These are phyloP conservation scores for Irena cyanogastra DNA, from an alignment of 2,113 vertebrate genomes.

Conservation along the genomic window DNA sequence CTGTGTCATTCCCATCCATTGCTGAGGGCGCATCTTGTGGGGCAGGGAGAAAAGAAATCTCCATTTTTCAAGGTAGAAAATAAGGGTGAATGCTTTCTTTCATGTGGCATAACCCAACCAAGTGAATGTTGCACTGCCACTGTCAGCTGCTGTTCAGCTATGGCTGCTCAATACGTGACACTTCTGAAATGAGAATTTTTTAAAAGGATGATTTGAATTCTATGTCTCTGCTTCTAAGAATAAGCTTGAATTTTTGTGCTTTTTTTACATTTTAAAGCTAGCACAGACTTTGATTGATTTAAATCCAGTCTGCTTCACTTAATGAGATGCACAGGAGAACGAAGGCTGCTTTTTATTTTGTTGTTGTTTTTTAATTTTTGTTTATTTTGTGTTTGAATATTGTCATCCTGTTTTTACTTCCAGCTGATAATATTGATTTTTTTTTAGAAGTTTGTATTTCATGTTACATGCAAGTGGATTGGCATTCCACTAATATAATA, in stretches of 20 bases:
- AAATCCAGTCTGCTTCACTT: background rate
- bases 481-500: background rate
- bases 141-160: background rate
- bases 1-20: background rate
- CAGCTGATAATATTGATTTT: conserved; percentile 43
- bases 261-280: background rate
- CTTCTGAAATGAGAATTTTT: conserved; percentile 2
- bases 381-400: conserved; percentile 36
- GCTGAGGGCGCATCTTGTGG: background rate
- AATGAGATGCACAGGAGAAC: background rate
- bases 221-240: background rate
- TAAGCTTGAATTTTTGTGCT: background rate
- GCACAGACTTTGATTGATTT: background rate
- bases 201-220: background rate
- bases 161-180: background rate
- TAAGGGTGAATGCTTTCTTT: background rate
- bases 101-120: background rate
- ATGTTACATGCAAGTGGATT: conserved; percentile 22
- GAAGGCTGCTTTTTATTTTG: background rate
- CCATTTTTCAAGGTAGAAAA: background rate
- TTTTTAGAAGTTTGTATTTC: conserved; percentile 2
- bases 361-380: background rate
- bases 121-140: background rate
- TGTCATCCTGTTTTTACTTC: conserved; percentile 48
- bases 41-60: background rate